phyloP scores from a whole-genome alignment of 35 echinoderm and acorn worm genomes.

The Heliocidaris erythrogramma region DNA sequence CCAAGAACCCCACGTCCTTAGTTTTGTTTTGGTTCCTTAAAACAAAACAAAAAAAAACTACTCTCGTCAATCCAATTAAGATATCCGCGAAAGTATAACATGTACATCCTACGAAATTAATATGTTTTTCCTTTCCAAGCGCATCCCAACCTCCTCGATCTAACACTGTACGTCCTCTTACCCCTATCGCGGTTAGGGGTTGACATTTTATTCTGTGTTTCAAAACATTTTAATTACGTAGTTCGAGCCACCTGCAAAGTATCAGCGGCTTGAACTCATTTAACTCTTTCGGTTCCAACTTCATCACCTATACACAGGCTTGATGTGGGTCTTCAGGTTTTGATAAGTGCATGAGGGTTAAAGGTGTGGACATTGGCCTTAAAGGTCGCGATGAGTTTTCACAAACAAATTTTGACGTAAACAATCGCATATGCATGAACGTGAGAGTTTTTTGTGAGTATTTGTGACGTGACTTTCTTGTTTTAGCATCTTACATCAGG shows the following conservation, averaged over 20 bases:
- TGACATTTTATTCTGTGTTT: slow-evolving; percentile 4
- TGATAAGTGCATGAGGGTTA: not conserved
- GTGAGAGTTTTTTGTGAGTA: not conserved
- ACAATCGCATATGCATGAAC: not conserved
- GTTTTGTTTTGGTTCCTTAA: not conserved
- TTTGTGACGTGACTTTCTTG: not conserved
- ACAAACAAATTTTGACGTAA: not conserved
- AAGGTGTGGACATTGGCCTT: not conserved
- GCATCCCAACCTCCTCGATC: not conserved
- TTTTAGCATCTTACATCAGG: not conserved
- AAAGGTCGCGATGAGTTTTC: not conserved
- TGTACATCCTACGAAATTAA: slow-evolving; percentile 13
- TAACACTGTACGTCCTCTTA: not conserved
- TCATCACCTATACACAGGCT: not conserved
- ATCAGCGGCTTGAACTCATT: not conserved
- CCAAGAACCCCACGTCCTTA: not conserved
- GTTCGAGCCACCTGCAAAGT: not conserved
- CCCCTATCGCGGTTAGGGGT: not conserved
- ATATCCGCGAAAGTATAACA: not conserved
- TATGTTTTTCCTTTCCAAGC: slow-evolving; percentile 3
- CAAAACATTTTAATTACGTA: slow-evolving; percentile 13
- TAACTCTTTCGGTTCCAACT: not conserved
- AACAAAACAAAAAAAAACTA: not conserved
- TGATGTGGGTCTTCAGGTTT: not conserved
- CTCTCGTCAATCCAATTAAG: not conserved